Conservation (phyloP, 2,797 vertebrate species). For the Pyrocephalus nanus region DNA sequence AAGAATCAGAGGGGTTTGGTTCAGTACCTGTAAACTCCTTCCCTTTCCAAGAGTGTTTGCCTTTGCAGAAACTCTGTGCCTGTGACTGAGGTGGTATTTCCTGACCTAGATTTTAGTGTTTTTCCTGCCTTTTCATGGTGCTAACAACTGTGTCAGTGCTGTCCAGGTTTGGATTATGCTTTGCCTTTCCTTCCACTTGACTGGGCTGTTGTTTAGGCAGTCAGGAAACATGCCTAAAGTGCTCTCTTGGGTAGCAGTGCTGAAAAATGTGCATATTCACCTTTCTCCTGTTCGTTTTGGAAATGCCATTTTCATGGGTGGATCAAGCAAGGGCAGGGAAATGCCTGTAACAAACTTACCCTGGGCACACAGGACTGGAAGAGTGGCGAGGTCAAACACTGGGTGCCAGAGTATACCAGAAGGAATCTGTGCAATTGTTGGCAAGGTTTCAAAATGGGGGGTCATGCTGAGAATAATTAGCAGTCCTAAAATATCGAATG, state of each 20-base stretch:
- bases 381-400: background rate
- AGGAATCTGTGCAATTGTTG: background rate
- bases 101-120: background rate
- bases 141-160: background rate
- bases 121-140: background rate
- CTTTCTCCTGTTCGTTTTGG: background rate
- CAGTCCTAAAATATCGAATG: background rate
- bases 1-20: background rate
- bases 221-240: background rate
- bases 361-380: background rate
- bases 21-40: background rate
- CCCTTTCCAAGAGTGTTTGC: background rate
- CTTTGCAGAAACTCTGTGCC: background rate
- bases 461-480: background rate
- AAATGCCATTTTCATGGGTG: background rate
- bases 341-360: background rate
- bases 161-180: background rate
- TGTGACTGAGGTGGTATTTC: background rate
- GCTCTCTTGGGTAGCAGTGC: background rate
- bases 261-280: background rate
- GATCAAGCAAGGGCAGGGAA: background rate
- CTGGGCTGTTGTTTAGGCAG: background rate
- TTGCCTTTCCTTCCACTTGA: background rate
- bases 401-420: background rate
- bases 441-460: background rate